Conservation (phyloP, 2,888 invertebrate genomes). For the Camponotus fellah region DNA sequence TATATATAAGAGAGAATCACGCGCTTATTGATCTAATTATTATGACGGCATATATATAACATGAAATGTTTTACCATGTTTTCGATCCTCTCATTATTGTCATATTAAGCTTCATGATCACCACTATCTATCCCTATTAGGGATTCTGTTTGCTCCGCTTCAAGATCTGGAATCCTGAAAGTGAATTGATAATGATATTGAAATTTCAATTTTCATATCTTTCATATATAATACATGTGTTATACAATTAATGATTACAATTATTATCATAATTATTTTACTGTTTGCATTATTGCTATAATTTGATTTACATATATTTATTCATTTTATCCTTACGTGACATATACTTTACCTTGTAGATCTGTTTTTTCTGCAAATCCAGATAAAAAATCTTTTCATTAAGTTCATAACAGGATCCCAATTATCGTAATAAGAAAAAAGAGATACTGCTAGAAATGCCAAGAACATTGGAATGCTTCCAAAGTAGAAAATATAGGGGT, state of each 20-base stretch:
- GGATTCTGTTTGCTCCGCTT: constrained; percentile 91
- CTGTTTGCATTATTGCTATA: background rate
- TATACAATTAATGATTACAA: background rate
- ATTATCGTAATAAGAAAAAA: constrained; percentile 92
- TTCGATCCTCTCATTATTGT: constrained; percentile 76
- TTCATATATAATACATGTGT: background rate
- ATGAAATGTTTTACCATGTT: constrained; percentile 19
- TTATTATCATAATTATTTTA: background rate
- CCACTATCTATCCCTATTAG: constrained; percentile 89
- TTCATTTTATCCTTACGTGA: background rate
- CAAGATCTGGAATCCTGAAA: constrained; percentile 88
- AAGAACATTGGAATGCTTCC: constrained; percentile 93
- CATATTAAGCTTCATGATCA: constrained; percentile 87
- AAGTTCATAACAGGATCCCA: constrained; percentile 92
- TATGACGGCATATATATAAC: constrained; percentile 24
- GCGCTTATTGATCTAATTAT: background rate
- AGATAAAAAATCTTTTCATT: constrained; percentile 87
- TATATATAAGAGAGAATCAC: background rate
- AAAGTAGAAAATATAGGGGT: constrained; percentile 91
- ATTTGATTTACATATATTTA: background rate
- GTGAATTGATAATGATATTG: background rate
- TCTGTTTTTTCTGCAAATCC: constrained; percentile 86
- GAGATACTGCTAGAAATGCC: constrained; percentile 91
- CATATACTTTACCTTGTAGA: constrained; percentile 85
- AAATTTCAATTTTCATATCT: background rate